These are phyloP conservation scores for Scytalopus superciliaris DNA, from an alignment of 2,113 vertebrate species.

Conservation along the genomic window DNA sequence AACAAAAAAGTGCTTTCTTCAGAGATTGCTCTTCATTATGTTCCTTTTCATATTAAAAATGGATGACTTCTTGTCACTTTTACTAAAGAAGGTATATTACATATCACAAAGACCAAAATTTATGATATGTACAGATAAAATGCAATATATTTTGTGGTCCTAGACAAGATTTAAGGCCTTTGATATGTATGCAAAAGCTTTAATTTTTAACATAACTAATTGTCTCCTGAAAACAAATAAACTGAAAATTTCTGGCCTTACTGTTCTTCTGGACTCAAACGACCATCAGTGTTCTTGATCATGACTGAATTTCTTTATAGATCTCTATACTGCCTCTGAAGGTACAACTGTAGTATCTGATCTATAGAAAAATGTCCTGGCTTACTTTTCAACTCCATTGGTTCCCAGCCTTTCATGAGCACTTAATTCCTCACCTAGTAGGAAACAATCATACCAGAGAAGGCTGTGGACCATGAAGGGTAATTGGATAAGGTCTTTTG, in stretches of 20 bases:
- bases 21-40: background rate
- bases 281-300: background rate
- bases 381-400: conserved; percentile 67
- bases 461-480: conserved; percentile 74
- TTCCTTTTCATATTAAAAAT: background rate
- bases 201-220: background rate
- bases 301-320: background rate
- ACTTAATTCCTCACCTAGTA: conserved; percentile 73
- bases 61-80: background rate
- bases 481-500: conserved; percentile 81
- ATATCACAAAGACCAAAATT: background rate
- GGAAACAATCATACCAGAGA: conserved; percentile 61
- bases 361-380: conserved; percentile 7
- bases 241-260: background rate
- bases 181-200: background rate
- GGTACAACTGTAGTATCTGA: background rate
- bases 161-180: background rate
- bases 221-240: background rate
- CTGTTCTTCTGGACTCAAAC: background rate
- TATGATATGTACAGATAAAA: background rate
- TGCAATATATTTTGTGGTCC: background rate
- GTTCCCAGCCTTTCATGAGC: conserved; percentile 70
- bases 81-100: background rate
- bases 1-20: background rate
- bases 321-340: background rate